Evolutionary conservation across 2,888 invertebrate genomes (phyloP).

Genomic region (Cheilosia vernalis): DNA sequence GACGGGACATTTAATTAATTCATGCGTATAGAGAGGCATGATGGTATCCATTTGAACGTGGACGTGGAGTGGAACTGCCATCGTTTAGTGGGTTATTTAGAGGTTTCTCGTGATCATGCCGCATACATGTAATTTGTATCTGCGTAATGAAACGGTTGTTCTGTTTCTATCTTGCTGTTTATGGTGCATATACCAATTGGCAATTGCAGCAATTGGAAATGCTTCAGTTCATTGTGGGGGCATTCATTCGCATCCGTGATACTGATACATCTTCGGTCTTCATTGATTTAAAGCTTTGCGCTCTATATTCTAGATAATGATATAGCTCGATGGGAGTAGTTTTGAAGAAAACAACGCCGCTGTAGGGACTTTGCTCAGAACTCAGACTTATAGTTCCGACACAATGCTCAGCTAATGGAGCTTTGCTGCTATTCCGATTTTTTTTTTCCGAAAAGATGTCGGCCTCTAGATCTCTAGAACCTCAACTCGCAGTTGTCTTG

Average conservation of each 20-base stretch:
- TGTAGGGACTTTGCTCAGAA: no score
- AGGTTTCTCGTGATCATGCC: conserved; percentile 53
- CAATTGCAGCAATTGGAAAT: not conserved
- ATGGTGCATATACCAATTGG: not conserved
- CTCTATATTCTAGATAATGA: not conserved
- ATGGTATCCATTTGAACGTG: conserved; percentile 48
- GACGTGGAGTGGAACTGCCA: conserved; percentile 16
- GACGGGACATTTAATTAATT: conserved; percentile 63
- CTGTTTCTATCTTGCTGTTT: not conserved
- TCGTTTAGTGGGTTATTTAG: conserved; percentile 47
- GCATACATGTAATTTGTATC: conserved; percentile 13
- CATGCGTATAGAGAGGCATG: conserved; percentile 65
- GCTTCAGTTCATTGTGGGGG: not conserved
- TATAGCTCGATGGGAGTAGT: no score
- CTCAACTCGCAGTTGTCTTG: no score
- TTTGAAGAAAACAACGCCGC: no score
- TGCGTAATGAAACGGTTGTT: conserved; percentile 30
- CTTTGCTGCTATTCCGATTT: no score
- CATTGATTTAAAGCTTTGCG: not conserved
- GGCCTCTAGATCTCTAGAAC: no score
- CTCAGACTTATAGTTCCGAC: no score
- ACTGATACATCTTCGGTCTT: not conserved
- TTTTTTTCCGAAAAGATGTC: no score
- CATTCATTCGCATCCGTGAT: not conserved
- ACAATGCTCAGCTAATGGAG: no score